phyloP scores from a whole-genome alignment of 2,888 invertebrate species.

The Xestia xanthographa region DNA sequence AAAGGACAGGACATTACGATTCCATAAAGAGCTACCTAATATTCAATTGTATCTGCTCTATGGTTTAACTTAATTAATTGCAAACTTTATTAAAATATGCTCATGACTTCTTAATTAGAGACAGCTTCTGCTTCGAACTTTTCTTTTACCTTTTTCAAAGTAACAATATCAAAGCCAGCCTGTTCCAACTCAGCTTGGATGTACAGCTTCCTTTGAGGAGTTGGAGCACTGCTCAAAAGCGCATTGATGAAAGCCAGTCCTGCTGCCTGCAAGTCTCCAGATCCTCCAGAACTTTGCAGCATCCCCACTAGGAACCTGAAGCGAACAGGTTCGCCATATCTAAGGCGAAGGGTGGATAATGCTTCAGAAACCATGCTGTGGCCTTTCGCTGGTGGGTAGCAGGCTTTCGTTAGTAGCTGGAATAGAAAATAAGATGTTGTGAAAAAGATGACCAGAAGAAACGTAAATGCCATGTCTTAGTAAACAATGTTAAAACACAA shows the following conservation, averaged over 20 bases:
- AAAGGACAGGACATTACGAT: no score
- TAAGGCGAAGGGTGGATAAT: conserved; percentile 95
- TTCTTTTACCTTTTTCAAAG: conserved; percentile 90
- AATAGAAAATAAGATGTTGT: conserved; percentile 51
- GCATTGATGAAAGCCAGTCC: conserved; percentile 96
- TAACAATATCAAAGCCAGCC: conserved; percentile 93
- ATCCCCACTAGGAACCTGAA: conserved; percentile 97
- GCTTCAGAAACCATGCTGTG: conserved; percentile 97
- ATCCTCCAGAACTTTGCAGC: conserved; percentile 94
- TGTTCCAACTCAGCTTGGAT: conserved; percentile 96
- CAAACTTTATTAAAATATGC: no score
- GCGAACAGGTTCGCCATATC: conserved; percentile 97
- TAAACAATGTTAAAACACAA: background rate
- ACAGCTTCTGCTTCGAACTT: no score
- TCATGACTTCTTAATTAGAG: no score
- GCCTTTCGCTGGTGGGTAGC: conserved; percentile 93
- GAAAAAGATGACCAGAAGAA: background rate
- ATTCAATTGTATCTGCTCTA: background rate
- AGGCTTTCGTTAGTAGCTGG: conserved; percentile 95
- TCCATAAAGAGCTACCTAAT: no score
- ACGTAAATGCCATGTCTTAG: background rate
- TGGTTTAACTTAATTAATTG: no score
- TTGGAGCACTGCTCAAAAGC: conserved; percentile 94
- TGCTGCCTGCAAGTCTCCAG: conserved; percentile 94
- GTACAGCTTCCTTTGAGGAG: conserved; percentile 94